These are phyloP conservation scores for Lordiphosa collinella DNA, from an alignment of 1,140 invertebrate genomes.

Conservation along the genomic window DNA sequence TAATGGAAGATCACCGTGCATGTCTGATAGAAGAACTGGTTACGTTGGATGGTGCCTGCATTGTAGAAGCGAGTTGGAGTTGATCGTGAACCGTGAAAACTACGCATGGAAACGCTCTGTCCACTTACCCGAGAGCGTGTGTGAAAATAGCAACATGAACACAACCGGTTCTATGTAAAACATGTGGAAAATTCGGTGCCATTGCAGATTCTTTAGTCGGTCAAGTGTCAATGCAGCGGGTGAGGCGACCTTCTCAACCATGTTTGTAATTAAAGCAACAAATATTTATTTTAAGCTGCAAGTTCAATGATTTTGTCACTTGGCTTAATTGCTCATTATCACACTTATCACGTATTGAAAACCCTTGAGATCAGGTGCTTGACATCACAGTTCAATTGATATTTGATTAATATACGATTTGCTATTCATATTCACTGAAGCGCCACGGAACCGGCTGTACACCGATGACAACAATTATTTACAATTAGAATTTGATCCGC, in stretches of 20 bases:
- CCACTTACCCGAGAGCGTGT: slow-evolving; percentile 70
- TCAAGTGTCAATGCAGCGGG: slow-evolving; percentile 34
- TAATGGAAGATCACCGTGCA: slow-evolving; percentile 80
- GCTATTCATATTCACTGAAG: slow-evolving; percentile 10
- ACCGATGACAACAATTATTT: slow-evolving; percentile 12
- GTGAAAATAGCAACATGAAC: slow-evolving; percentile 68
- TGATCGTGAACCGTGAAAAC: too few relatives aligned
- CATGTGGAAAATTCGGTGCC: slow-evolving; percentile 67
- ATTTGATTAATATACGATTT: slow-evolving; percentile 8
- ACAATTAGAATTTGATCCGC: slow-evolving; percentile 43
- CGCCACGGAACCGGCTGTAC: slow-evolving; percentile 17
- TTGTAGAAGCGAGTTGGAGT: slow-evolving; percentile 35
- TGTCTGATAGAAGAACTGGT: slow-evolving; percentile 81
- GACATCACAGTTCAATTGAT: slow-evolving; percentile 16
- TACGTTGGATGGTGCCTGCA: slow-evolving; percentile 81
- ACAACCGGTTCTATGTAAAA: slow-evolving; percentile 76
- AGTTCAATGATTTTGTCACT: neutral
- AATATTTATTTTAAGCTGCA: too few relatives aligned
- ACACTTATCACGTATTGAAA: slow-evolving; percentile 23
- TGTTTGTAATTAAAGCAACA: too few relatives aligned
- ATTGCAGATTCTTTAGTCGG: slow-evolving; percentile 50
- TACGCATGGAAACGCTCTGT: neutral
- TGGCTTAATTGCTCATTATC: slow-evolving; percentile 13
- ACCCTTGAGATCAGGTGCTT: slow-evolving; percentile 8
- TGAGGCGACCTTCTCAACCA: slow-evolving; percentile 57